These are phyloP conservation scores for Trichonephila clavipes DNA, from an alignment of 1,140 invertebrate species.

Conservation along the genomic window DNA sequence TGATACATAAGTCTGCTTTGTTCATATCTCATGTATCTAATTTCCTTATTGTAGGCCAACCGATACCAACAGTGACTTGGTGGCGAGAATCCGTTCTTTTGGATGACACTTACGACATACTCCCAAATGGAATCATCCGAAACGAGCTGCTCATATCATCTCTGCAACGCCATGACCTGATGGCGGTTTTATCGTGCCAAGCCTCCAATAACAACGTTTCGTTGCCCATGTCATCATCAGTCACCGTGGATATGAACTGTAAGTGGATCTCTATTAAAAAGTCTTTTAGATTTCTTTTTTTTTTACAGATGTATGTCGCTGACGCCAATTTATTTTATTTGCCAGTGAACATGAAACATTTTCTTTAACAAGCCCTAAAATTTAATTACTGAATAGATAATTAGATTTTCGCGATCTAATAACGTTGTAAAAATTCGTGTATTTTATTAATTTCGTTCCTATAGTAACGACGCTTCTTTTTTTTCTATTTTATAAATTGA, in stretches of 20 bases:
- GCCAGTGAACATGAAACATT: neutral
- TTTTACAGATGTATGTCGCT: neutral
- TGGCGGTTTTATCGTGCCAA: conserved; percentile 92
- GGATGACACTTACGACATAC: conserved; percentile 85
- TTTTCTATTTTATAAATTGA: neutral
- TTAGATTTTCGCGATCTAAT: neutral
- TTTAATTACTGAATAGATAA: neutral
- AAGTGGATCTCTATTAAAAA: conserved; percentile 81
- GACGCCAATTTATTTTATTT: neutral
- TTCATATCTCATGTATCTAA: neutral
- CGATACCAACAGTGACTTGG: conserved; percentile 89
- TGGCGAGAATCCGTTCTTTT: conserved; percentile 86
- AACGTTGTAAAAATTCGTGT: neutral
- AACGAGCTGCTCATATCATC: conserved; percentile 87
- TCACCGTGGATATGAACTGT: conserved; percentile 95
- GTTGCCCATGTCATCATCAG: conserved; percentile 87
- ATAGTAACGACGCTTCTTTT: neutral
- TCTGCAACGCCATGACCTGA: conserved; percentile 88
- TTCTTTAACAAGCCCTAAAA: neutral
- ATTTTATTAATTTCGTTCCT: neutral
- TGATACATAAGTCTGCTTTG: too few relatives aligned
- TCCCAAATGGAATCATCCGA: conserved; percentile 85
- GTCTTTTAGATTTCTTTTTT: neutral
- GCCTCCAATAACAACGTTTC: conserved; percentile 91
- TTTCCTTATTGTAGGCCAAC: conserved; percentile 84